Evolutionary conservation across 2,888 invertebrate species (phyloP).

Genomic region (Ypsolopha scabrella): DNA sequence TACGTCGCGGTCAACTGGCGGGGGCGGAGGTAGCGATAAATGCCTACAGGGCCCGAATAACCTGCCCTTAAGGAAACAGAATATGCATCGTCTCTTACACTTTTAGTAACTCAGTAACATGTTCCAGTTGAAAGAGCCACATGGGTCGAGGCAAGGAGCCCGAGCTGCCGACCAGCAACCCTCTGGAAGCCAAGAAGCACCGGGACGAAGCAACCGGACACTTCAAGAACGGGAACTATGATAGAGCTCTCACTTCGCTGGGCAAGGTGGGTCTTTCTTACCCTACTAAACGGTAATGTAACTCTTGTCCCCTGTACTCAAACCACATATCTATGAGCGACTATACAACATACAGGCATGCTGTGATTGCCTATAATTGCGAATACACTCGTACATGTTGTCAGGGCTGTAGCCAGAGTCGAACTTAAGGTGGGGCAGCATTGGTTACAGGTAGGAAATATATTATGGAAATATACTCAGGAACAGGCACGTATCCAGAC

Average conservation of each 20-base stretch:
- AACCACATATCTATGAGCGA: neutral
- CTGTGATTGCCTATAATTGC: neutral
- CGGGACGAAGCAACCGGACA: slow-evolving; percentile 84
- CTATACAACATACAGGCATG: no score
- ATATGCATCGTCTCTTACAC: no score
- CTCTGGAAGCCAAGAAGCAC: slow-evolving; percentile 74
- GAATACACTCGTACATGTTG: slow-evolving; percentile 1
- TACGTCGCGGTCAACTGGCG: no score
- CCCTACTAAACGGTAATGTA: neutral
- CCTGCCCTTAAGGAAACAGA: no score
- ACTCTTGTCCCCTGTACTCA: neutral
- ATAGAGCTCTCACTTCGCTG: slow-evolving; percentile 77
- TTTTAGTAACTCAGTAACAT: no score
- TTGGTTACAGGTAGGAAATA: no score
- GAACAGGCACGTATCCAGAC: no score
- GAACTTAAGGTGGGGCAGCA: no score
- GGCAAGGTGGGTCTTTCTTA: slow-evolving; percentile 66
- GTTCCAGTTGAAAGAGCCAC: no score
- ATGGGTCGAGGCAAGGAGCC: slow-evolving; percentile 58
- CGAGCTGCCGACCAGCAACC: slow-evolving; percentile 47
- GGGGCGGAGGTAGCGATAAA: no score
- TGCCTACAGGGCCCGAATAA: no score
- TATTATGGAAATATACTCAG: no score
- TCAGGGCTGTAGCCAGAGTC: slow-evolving; percentile 15
- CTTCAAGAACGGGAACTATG: slow-evolving; percentile 79